Evolutionary conservation across 2,888 invertebrate species (phyloP), one percentile per base, ranked within the genome.

Genomic region (Synanthedon myopaeformis): DNA sequence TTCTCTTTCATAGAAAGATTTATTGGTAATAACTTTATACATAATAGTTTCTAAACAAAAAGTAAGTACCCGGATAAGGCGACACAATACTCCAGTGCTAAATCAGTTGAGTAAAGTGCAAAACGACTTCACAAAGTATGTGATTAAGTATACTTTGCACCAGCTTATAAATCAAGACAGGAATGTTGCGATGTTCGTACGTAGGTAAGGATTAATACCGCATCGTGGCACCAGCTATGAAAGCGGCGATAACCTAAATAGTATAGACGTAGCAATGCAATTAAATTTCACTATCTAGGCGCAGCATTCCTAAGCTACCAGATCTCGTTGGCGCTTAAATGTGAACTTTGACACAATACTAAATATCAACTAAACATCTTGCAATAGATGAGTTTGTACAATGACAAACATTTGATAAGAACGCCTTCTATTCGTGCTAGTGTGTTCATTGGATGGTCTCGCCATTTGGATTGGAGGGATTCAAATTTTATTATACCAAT

Each of bases 321-420:
- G n/a, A 51, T 49, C 51, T 45, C 54, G 52, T 23, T 49, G 49
- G 50, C 14, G 45, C 45, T 45, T 51, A 59, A 57, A 61, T 53
- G 55, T 66, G 65, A 66, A 62, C 67, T 69, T 62, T 67, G 66
- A 61, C 62, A 61, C 56, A 56, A 17, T 56, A 59, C 59, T 57
- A 51, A 56, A 55, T 53, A 52, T 59, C 52, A 49, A 55, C 28
- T 50, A 54, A 53, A 54, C 54, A 52, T 54, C 35, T 51, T 51
- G 42, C 11, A 49, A 45, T 8, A 45, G 45, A 10, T 45, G 45
- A 1, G n/a, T 10, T 45, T 45, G 4, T 6, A 45, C 14, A 45
- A 45, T 45, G 45, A n/a, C 45, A 45, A 14, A 45, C 45, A 45
- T 45, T 45, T 13, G 14, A 45, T 13, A 45, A 12, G 45, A 45